These are phyloP conservation scores for Amorpha juglandis DNA, from an alignment of 2,888 invertebrate genomes.

Conservation along the genomic window DNA sequence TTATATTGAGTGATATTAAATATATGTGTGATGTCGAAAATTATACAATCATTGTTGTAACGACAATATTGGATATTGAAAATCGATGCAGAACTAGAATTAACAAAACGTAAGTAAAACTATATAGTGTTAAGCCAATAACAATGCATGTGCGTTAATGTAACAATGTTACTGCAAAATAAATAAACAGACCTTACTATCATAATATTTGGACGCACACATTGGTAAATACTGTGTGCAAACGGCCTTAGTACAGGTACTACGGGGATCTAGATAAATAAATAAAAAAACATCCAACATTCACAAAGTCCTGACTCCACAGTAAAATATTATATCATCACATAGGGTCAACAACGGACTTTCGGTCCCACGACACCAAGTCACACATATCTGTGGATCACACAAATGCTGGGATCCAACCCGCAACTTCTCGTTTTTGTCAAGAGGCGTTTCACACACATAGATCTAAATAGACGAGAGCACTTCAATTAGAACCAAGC, in stretches of 20 bases:
- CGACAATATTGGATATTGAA: no score
- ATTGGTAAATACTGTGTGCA: neutral
- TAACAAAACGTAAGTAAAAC: no score
- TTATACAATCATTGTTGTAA: no score
- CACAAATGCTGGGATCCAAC: neutral
- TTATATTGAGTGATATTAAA: no score
- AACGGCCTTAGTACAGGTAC: slow-evolving; percentile 23
- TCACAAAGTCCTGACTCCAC: neutral
- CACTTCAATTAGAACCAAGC: no score
- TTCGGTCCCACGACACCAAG: neutral
- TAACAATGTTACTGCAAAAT: no score
- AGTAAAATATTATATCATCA: neutral
- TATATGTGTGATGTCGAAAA: no score
- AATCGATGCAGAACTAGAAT: no score
- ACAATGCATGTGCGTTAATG: no score
- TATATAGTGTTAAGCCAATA: no score
- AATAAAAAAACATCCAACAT: neutral
- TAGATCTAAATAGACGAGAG: no score
- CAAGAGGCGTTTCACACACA: neutral
- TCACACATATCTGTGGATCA: neutral
- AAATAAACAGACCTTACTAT: neutral
- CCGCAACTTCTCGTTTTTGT: neutral
- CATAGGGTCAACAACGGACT: neutral
- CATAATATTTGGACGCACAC: neutral
- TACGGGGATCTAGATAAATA: slow-evolving; percentile 14